A percentile compares a stretch with the other conserved stretches of the same genome.
These are phyloP conservation scores for Pristionchus exspectatus DNA, from an alignment of 2,888 invertebrate genomes.

Conservation along the genomic window DNA sequence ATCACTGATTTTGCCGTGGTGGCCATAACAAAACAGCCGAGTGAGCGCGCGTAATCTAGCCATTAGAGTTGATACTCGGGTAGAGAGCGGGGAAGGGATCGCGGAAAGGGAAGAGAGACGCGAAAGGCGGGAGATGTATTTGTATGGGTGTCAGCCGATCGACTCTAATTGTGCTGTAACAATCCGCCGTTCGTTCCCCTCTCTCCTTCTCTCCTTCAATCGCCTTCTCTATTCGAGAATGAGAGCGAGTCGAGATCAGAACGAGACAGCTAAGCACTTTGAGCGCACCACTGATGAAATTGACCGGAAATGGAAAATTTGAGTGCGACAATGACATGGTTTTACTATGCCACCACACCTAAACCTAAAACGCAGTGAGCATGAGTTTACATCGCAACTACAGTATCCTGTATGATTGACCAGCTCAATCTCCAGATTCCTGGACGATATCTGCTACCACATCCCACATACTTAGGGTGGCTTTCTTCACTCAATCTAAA, in stretches of 20 bases:
- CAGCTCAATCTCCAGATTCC: too few species aligned
- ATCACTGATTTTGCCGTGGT: conserved; percentile 7
- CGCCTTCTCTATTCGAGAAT: neutral
- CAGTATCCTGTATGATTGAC: too few species aligned
- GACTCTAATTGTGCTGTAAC: conserved; percentile 48
- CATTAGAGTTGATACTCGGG: conserved; percentile 38
- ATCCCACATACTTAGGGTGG: too few species aligned
- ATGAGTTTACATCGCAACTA: too few species aligned
- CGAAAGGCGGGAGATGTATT: neutral
- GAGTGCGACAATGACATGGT: neutral
- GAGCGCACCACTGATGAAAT: conserved; percentile 15
- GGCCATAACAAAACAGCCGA: conserved; percentile 44
- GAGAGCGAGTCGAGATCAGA: conserved; percentile 41
- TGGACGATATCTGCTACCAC: too few species aligned
- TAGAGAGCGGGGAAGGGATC: neutral
- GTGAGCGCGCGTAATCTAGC: conserved; percentile 44
- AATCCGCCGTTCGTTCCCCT: conserved; percentile 26
- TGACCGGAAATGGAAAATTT: neutral
- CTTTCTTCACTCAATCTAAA: too few species aligned
- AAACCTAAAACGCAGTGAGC: neutral
- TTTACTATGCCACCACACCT: neutral
- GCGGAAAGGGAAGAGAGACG: neutral
- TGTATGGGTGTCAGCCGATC: conserved; percentile 51
- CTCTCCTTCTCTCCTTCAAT: neutral
- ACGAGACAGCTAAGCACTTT: conserved; percentile 42